Evolutionary conservation across 1,140 invertebrate genomes (phyloP), one percentile per base, ranked within the genome.

Genomic region (Holotrichia oblita): DNA sequence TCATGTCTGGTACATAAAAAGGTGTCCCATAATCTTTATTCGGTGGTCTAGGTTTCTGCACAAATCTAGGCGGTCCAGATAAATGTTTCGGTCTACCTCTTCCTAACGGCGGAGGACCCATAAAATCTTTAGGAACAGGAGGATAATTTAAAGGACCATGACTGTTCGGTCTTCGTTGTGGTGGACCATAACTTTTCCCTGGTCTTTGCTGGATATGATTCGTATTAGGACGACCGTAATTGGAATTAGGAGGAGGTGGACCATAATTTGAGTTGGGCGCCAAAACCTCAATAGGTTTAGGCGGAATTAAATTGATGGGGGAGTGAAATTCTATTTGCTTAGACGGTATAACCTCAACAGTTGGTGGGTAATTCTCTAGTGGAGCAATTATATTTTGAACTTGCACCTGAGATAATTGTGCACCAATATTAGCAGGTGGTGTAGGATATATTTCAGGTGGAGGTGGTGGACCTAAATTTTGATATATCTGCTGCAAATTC

Each of bases 31-130:
- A 79, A 72, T 79, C 72, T 73, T 27, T 64, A 64, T 73, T 76
- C 2, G 73, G 59, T 73, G 79, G 78, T 78, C 76, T 78, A 20
- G 80, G 74, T 55, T 55, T 76, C 17, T 42, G 74, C 12, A 76
- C 20, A 22, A 76, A 76, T 44, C 20, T 42, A 6, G 72, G 72
- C 14, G 72, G 72, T 24, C 3, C 27, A 6, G 14, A 41, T 17
- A 64, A 0, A 4, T 64, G 24, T 20, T 64, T 64, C 6, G 61
- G 61, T 27, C 22, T 14, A 10, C 61, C 61, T 64, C 20, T 8
- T 64, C 20, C 9, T 9, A 64, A 64, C 6, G 61, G 61, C 10
- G 61, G 61, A n/a, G 72, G 72, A 73, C 4, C 40, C 27, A 73
- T 40, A 73, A 40, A 41, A 40, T 73, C 40, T 41, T 73, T 40